Evolutionary conservation across 2,888 invertebrate genomes (phyloP).

Genomic region (Tupiocoris notatus): DNA sequence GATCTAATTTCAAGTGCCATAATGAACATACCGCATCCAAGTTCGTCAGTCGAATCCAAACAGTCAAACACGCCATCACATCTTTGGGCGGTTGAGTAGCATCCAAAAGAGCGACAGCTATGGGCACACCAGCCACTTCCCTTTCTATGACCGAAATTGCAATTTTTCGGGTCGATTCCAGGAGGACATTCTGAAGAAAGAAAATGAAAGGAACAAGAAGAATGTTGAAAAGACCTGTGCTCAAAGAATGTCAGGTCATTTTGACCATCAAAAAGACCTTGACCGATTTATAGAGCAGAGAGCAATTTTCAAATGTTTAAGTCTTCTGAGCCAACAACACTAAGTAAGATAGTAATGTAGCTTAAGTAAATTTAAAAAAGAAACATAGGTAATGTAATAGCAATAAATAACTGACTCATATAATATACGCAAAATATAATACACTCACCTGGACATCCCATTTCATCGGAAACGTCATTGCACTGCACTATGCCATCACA

Average conservation of each 20-base stretch:
- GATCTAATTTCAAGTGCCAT: no score
- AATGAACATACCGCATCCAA: conserved; percentile 53
- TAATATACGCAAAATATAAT: neutral
- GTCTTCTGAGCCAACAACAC: no score
- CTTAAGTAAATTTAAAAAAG: no score
- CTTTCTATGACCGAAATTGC: conserved; percentile 49
- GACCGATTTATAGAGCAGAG: no score
- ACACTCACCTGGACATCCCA: conserved; percentile 46
- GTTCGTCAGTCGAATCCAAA: conserved; percentile 55
- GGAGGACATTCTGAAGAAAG: conserved; percentile 55
- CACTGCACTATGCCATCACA: conserved; percentile 50
- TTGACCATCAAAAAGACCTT: no score
- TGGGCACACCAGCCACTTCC: conserved; percentile 33
- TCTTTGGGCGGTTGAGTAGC: conserved; percentile 52
- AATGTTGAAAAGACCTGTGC: no score
- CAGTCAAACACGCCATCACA: conserved; percentile 55
- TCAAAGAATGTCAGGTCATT: no score
- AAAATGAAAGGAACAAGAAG: no score
- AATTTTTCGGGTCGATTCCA: conserved; percentile 54
- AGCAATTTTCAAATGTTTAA: no score
- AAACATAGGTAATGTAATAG: no score
- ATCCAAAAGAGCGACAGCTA: conserved; percentile 46
- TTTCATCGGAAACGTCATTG: conserved; percentile 51
- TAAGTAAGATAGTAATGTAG: no score
- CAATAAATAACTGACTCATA: neutral